A percentile compares a stretch with the other conserved stretches of the same genome.
Conservation (phyloP, 2,797 vertebrate genomes). For the Peromyscus attwateri region DNA sequence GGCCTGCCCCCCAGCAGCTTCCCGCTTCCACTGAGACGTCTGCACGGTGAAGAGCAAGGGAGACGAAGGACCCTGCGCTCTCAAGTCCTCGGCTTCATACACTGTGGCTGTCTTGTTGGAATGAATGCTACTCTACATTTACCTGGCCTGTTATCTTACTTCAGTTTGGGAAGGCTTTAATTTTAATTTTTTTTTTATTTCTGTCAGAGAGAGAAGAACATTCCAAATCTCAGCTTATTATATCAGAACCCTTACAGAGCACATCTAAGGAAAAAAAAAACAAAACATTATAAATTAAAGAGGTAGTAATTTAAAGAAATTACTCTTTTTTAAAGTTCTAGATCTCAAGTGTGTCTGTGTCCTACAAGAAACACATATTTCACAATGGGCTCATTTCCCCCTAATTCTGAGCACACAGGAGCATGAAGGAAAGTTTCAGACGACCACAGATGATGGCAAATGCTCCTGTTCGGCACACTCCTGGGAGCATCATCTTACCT, state of each 20-base stretch:
- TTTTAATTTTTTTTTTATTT: slow-evolving; percentile 57
- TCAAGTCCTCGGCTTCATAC: slow-evolving; percentile 61
- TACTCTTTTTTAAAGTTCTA: slow-evolving; percentile 75
- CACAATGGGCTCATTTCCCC: slow-evolving; percentile 46
- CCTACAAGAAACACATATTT: slow-evolving; percentile 51
- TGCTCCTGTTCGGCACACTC: slow-evolving; percentile 25
- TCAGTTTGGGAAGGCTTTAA: neutral
- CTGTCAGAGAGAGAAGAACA: slow-evolving; percentile 67
- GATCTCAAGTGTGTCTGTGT: slow-evolving; percentile 66
- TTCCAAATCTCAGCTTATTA: slow-evolving; percentile 75
- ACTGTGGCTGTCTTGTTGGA: slow-evolving; percentile 52
- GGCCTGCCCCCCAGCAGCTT: slow-evolving; percentile 70
- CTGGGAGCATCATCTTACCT: slow-evolving; percentile 71
- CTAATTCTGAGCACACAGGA: slow-evolving; percentile 47
- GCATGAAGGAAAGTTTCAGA: slow-evolving; percentile 75
- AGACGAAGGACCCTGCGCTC: slow-evolving; percentile 3
- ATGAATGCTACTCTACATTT: slow-evolving; percentile 27
- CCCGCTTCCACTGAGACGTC: slow-evolving; percentile 67
- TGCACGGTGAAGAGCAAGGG: neutral
- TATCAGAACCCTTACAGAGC: neutral
- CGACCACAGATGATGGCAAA: slow-evolving; percentile 45
- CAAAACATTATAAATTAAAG: slow-evolving; percentile 68
- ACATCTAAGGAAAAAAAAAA: slow-evolving; percentile 67
- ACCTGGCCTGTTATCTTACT: slow-evolving; percentile 30
- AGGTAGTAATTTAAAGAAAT: slow-evolving; percentile 79